These are phyloP conservation scores for Metellina segmentata DNA, from an alignment of 2,888 invertebrate species.

Conservation along the genomic window DNA sequence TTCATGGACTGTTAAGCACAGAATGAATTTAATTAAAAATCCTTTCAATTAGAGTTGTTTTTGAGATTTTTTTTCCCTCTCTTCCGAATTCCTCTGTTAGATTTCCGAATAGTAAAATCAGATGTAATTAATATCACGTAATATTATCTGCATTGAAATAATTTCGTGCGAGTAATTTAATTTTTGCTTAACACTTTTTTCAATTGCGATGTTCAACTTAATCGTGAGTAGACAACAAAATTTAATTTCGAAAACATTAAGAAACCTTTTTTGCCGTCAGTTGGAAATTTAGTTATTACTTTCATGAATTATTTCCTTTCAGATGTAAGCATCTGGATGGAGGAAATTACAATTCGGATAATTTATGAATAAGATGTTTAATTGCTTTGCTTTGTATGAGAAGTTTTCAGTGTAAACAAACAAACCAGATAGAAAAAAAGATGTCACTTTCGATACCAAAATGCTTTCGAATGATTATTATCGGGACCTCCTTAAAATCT, in stretches of 20 bases:
- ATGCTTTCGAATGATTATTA: too few species aligned
- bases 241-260: neutral
- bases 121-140: slow-evolving; percentile 16
- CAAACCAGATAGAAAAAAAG: too few species aligned
- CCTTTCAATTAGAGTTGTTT: neutral
- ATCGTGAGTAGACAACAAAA: neutral
- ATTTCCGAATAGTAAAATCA: slow-evolving; percentile 8
- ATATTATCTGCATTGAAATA: slow-evolving; percentile 1
- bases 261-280: neutral
- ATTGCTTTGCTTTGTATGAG: too few species aligned
- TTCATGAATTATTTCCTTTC: neutral
- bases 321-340: neutral
- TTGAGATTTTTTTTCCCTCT: neutral
- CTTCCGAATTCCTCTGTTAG: neutral
- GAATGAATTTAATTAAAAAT: slow-evolving; percentile 15
- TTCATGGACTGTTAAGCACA: slow-evolving; percentile 11
- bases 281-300: neutral
- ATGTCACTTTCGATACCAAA: too few species aligned
- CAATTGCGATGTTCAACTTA: neutral
- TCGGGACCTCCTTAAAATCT: too few species aligned
- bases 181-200: neutral
- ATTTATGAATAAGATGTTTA: too few species aligned
- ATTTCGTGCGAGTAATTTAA: neutral
- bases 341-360: neutral
- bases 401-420: too few species aligned